Evolutionary conservation across 2,797 vertebrate genomes (phyloP).

Genomic region (Gallinago stenura): DNA sequence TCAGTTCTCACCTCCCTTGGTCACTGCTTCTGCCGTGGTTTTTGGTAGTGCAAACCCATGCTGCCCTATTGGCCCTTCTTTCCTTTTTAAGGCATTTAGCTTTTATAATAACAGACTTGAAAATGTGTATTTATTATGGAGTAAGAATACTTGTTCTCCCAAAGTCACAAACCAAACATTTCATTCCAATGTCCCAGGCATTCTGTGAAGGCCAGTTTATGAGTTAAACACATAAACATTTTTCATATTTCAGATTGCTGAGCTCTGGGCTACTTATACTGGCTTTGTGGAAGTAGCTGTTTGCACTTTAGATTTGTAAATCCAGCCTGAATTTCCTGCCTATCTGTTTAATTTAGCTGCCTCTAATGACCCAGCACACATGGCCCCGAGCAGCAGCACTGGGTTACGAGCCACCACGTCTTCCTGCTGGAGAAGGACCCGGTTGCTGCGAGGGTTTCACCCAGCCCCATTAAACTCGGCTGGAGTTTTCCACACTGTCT

Average conservation of each 20-base stretch:
- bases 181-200: background rate
- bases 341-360: constrained; percentile 22
- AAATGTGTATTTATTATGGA: background rate
- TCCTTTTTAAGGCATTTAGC: background rate
- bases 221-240: background rate
- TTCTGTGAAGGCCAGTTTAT: background rate
- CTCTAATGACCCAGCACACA: background rate
- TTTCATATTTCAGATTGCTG: background rate
- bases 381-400: background rate
- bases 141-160: background rate
- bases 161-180: background rate
- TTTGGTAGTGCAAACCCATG: background rate
- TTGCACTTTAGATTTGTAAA: background rate
- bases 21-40: background rate
- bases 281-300: background rate
- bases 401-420: background rate
- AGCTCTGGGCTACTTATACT: background rate
- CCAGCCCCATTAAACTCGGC: constrained; percentile 1
- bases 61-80: background rate
- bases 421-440: background rate
- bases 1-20: background rate
- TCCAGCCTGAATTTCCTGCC: constrained; percentile 9
- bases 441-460: background rate
- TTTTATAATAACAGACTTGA: background rate
- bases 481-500: background rate